Evolutionary conservation across 1,140 invertebrate genomes (phyloP).

Genomic region (Calliopsis andreniformis): DNA sequence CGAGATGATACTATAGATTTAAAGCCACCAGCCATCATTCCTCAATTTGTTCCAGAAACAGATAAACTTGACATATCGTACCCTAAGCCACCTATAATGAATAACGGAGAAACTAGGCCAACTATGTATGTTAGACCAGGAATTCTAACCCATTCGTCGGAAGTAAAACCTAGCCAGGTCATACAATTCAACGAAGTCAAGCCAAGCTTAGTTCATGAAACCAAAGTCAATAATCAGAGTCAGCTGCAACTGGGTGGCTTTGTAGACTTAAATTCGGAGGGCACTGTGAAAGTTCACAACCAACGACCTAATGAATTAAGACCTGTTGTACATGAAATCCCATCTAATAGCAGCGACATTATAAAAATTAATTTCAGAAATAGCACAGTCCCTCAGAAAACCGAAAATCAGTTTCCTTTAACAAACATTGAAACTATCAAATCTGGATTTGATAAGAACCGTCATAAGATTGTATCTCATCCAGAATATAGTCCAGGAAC

Average conservation of each 20-base stretch:
- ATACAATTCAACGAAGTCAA: constrained; percentile 10
- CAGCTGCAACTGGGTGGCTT: constrained; percentile 19
- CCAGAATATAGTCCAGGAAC: constrained; percentile 55
- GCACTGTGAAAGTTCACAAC: neutral
- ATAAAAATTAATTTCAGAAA: constrained; percentile 13
- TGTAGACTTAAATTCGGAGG: constrained; percentile 30
- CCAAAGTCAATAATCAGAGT: constrained; percentile 28
- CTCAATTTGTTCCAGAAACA: constrained; percentile 61
- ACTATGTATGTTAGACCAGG: constrained; percentile 54
- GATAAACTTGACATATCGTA: constrained; percentile 66
- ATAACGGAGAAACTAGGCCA: constrained; percentile 50
- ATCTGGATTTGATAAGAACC: neutral
- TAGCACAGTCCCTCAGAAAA: constrained; percentile 3
- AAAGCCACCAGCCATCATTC: constrained; percentile 69
- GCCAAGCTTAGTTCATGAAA: neutral
- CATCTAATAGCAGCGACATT: neutral
- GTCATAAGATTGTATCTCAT: constrained; percentile 13
- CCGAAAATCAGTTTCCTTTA: neutral
- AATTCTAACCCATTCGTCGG: constrained; percentile 50
- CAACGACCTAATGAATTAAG: neutral
- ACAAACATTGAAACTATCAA: neutral
- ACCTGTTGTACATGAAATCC: constrained; percentile 1
- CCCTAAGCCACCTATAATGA: constrained; percentile 51
- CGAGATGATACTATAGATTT: constrained; percentile 69
- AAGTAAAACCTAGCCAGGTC: constrained; percentile 25